phyloP scores from a whole-genome alignment of 2,888 invertebrate species.

The Drosophila picticornis region DNA sequence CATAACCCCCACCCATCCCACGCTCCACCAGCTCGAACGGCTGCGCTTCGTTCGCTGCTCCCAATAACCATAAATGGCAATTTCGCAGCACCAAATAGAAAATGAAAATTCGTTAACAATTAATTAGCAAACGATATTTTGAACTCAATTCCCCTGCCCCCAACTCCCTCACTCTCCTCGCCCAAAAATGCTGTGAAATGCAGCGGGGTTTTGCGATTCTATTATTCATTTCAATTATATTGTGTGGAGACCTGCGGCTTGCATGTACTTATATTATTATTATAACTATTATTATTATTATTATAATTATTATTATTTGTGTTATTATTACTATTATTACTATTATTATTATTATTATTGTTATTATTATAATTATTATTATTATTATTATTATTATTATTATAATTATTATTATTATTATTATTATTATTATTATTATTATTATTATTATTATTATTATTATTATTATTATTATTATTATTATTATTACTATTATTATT shows the following conservation, averaged over 20 bases:
- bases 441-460: background rate
- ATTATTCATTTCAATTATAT: conserved; percentile 38
- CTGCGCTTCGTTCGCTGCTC: conserved; percentile 22
- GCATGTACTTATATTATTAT: background rate
- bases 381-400: background rate
- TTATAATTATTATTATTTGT: no score
- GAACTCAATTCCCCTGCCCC: background rate
- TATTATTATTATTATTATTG: background rate
- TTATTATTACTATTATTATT: background rate
- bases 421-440: background rate
- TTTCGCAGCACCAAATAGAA: conserved; percentile 73
- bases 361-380: no score
- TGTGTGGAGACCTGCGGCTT: conserved; percentile 24
- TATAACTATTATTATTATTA: background rate
- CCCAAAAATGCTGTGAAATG: background rate
- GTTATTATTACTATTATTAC: background rate
- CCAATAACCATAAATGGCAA: conserved; percentile 77
- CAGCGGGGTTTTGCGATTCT: background rate
- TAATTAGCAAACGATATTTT: conserved; percentile 64
- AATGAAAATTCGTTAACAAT: conserved; percentile 78
- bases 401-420: background rate
- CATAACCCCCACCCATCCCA: background rate
- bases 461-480: background rate
- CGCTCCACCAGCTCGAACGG: background rate
- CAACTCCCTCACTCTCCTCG: background rate